Percentiles rank a stretch among this genome's conserved stretches.
Conservation (phyloP, 2,113 vertebrate species). For the Microtus montanus region DNA sequence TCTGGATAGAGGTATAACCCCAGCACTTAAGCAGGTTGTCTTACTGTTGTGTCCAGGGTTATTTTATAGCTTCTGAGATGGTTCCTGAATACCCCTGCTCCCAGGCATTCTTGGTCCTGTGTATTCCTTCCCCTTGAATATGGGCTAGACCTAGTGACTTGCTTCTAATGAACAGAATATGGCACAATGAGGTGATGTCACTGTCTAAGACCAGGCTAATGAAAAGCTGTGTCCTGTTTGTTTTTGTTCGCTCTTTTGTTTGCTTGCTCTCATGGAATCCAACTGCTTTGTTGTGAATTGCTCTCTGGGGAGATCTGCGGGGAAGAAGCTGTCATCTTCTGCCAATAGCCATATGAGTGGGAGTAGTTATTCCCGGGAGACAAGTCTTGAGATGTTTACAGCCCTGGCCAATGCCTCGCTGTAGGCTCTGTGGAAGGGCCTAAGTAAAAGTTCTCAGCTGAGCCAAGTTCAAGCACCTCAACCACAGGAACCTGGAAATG, state of each 20-base stretch:
- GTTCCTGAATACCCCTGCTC: not conserved
- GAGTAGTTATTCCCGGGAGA: not conserved
- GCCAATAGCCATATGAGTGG: not conserved
- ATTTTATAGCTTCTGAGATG: not conserved
- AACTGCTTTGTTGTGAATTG: not conserved
- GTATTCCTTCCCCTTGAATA: not conserved
- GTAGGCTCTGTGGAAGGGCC: not conserved
- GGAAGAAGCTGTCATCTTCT: slow-evolving; percentile 28
- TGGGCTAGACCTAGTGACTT: not conserved
- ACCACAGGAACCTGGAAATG: not conserved
- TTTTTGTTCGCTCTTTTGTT: not conserved
- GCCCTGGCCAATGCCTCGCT: not conserved
- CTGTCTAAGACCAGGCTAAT: slow-evolving; percentile 19
- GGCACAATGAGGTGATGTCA: not conserved
- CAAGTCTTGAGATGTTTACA: not conserved
- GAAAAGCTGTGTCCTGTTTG: not conserved
- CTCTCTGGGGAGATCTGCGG: not conserved
- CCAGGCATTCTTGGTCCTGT: not conserved
- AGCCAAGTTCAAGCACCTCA: not conserved
- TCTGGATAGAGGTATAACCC: not conserved
- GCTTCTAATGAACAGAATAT: not conserved
- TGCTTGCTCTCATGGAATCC: slow-evolving; percentile 16
- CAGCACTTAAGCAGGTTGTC: not conserved
- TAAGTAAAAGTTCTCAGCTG: not conserved
- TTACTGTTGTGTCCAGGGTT: not conserved